Evolutionary conservation across 92 coral and sea anemone genomes (phyloP), one percentile per base, ranked within the genome.

Genomic region (Porites cylindrica): DNA sequence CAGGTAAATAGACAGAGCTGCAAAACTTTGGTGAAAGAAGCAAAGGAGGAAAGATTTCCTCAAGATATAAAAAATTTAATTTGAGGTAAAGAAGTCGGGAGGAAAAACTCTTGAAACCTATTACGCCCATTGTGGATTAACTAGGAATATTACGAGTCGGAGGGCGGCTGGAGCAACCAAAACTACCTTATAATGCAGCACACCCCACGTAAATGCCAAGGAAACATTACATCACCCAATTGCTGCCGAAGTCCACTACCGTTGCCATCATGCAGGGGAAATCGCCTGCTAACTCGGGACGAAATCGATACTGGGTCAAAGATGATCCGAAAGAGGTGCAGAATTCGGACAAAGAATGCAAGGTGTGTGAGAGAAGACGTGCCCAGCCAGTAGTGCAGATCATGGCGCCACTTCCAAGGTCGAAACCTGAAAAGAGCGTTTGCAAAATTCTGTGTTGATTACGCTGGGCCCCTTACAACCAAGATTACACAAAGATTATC

Each of bases 211-310:
- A 76, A 7, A 78, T 71, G 10, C 90, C 90, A 0, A 86, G 79
- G 83, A 77, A 77, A 61, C 90, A 86, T 61, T 80, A 82, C 38
- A 68, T 81, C 82, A 88, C 77, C 7, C 59, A 76, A 66, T 88
- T 63, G 81, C 75, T 13, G 87, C 87, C 59, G 91, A 81, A 73
- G 87, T 88, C 54, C 87, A 88, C 20, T 18, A 53, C 11, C 79
- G 80, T 14, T 81, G 84, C 77, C 79, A 82, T 29, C 32, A 29
- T 29, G 32, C 32, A 29, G 29, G 29, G 29, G 2, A 29, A 29
- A 29, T 29, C 32, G 2, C 32, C 3, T 26, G 32, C 32, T 29
- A 29, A 2, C 3, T 29, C 32, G 1, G 32, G 32, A 29, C 3
- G 32, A 29, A 29, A 29, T 29, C 32, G 4, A 29, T 29, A 29